Evolutionary conservation across 64 coral and sea anemone genomes (phyloP).

Genomic region (Pocillopora damicornis): DNA sequence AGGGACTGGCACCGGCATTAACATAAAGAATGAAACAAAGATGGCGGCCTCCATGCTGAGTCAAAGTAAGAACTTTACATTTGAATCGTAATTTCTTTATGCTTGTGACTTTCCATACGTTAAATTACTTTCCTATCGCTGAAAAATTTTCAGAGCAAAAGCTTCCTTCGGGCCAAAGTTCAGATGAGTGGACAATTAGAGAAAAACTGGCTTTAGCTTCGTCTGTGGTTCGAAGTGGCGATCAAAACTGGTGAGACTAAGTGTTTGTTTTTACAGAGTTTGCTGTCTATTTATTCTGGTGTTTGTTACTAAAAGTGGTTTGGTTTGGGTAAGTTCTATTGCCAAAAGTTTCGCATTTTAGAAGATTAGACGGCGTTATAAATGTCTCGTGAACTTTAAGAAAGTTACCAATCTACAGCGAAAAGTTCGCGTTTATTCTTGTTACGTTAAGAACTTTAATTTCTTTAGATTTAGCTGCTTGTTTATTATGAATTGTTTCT

Average conservation of each 20-base stretch:
- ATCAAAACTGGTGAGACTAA: slow-evolving; percentile 88
- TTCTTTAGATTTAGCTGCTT: background rate
- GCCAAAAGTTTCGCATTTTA: no score
- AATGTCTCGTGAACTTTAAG: no score
- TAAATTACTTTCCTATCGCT: background rate
- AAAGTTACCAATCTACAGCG: no score
- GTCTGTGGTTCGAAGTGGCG: slow-evolving; percentile 89
- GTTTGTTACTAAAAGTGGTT: no score
- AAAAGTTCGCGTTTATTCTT: no score
- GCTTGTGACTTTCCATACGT: background rate
- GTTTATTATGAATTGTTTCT: background rate
- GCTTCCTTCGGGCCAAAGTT: slow-evolving; percentile 7
- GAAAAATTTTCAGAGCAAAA: slow-evolving; percentile 72
- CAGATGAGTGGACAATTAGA: slow-evolving; percentile 92
- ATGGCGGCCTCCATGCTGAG: slow-evolving; percentile 56
- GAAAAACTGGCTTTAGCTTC: slow-evolving; percentile 91
- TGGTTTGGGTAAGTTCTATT: no score
- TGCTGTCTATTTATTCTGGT: background rate
- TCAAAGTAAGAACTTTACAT: slow-evolving; percentile 37
- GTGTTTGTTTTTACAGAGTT: background rate
- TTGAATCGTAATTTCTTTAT: background rate
- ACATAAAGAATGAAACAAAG: background rate
- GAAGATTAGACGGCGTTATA: no score
- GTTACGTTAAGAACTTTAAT: no score
- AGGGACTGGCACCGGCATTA: background rate